Evolutionary conservation across 2,888 invertebrate genomes (phyloP).

Genomic region (Dione juno): DNA sequence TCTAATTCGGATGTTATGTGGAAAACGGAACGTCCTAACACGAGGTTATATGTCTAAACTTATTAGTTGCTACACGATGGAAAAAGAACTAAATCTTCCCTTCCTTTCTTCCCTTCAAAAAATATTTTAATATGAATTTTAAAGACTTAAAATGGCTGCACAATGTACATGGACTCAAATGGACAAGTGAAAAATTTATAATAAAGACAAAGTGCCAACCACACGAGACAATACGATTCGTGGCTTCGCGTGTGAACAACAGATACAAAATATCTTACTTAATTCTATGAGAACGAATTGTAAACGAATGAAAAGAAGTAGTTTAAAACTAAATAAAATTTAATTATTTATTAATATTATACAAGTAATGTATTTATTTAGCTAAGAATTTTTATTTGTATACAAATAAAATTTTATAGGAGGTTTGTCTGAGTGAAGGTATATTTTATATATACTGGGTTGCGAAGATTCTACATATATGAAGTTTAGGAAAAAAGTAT

Average conservation of each 20-base stretch:
- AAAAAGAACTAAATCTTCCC: too few species aligned
- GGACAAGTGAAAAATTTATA: background rate
- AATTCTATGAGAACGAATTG: background rate
- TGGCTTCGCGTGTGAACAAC: background rate
- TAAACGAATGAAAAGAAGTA: background rate
- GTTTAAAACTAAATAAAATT: background rate
- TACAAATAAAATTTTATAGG: too few species aligned
- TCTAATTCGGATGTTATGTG: too few species aligned
- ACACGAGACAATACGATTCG: conserved; percentile 6
- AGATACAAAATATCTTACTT: background rate
- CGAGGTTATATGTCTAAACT: background rate
- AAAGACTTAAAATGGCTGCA: background rate
- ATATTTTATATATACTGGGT: too few species aligned
- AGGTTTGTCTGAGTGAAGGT: too few species aligned
- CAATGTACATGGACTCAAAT: background rate
- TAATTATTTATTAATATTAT: too few species aligned
- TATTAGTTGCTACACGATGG: too few species aligned
- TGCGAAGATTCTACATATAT: too few species aligned
- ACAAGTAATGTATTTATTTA: too few species aligned
- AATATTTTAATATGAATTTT: background rate
- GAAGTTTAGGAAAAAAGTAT: too few species aligned
- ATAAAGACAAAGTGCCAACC: conserved; percentile 3
- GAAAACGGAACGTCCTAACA: background rate
- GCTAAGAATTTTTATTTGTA: too few species aligned
- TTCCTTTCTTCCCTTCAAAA: too few species aligned